Conservation (phyloP, 2,797 vertebrate species). For the Aplochiton taeniatus region DNA sequence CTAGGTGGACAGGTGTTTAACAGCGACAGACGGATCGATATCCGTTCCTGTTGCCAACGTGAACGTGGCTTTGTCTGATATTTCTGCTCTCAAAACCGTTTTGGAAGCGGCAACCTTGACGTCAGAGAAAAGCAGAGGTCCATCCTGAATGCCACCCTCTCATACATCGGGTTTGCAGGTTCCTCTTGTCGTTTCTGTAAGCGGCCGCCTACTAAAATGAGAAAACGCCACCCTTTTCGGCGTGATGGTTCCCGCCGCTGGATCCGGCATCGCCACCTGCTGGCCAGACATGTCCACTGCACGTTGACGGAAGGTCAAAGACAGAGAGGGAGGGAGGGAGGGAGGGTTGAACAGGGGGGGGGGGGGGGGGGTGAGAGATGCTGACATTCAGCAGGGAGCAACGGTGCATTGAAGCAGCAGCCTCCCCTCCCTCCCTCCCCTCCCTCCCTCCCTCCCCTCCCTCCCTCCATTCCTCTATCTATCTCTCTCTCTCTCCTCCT, state of each 20-base stretch:
- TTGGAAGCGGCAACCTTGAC: too few species aligned
- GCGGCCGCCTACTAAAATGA: too few species aligned
- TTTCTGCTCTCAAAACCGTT: too few species aligned
- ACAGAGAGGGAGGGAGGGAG: conserved; percentile 21
- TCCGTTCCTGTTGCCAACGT: too few species aligned
- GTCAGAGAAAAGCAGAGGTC: too few species aligned
- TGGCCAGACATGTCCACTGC: conserved; percentile 48
- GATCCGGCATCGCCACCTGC: conserved; percentile 57
- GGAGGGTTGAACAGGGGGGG: not conserved
- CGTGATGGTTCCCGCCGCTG: conserved; percentile 2
- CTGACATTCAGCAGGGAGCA: conserved; percentile 73
- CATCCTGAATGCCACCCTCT: too few species aligned
- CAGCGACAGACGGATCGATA: too few species aligned
- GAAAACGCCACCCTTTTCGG: not conserved
- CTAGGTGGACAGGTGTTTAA: too few species aligned
- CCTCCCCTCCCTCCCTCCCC: conserved; percentile 40
- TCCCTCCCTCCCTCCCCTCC: conserved; percentile 43
- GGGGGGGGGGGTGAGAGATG: conserved; percentile 38
- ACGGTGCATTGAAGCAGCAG: conserved; percentile 66
- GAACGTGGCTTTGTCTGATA: too few species aligned
- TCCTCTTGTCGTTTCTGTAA: too few species aligned
- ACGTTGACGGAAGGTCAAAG: conserved; percentile 66
- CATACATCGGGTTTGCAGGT: too few species aligned
- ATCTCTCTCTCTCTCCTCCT: not conserved
- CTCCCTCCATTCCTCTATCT: conserved; percentile 22